Conservation (phyloP, 1,140 invertebrate species). For the Ostrea denselamellosa region DNA sequence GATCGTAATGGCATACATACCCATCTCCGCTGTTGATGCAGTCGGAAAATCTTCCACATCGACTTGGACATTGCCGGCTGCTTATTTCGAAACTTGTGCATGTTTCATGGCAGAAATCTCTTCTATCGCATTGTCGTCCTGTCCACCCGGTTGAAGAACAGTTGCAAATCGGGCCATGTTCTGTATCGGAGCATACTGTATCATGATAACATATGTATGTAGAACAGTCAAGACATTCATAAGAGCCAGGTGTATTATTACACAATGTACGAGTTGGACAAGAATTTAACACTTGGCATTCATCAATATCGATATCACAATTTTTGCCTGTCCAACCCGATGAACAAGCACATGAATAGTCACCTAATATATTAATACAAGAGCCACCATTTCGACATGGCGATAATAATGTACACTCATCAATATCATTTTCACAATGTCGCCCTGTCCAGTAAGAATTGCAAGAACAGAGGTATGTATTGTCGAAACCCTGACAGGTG, state of each 20-base stretch:
- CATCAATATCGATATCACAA: constrained; percentile 49
- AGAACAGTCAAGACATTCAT: constrained; percentile 27
- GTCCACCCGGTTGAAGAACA: constrained; percentile 71
- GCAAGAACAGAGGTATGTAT: constrained; percentile 24
- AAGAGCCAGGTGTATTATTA: constrained; percentile 41
- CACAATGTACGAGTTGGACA: constrained; percentile 51
- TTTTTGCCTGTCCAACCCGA: constrained; percentile 39
- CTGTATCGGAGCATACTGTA: constrained; percentile 27
- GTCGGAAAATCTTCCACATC: constrained; percentile 67
- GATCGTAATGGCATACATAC: constrained; percentile 47
- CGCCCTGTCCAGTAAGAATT: constrained; percentile 1
- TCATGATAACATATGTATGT: constrained; percentile 29
- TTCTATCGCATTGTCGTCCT: constrained; percentile 48
- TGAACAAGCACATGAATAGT: constrained; percentile 32
- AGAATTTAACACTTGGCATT: neutral
- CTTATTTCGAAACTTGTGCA: constrained; percentile 9
- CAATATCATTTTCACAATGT: constrained; percentile 3
- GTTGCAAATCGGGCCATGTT: constrained; percentile 44
- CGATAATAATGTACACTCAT: neutral
- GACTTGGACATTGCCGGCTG: neutral
- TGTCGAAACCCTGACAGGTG: neutral
- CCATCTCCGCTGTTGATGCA: constrained; percentile 39
- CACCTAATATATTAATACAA: neutral
- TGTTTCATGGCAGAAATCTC: constrained; percentile 43
- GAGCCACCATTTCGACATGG: constrained; percentile 29